Percentiles rank a stretch among this genome's conserved stretches.
Conservation (phyloP, 1,140 invertebrate species). For the Phortica variegata region DNA sequence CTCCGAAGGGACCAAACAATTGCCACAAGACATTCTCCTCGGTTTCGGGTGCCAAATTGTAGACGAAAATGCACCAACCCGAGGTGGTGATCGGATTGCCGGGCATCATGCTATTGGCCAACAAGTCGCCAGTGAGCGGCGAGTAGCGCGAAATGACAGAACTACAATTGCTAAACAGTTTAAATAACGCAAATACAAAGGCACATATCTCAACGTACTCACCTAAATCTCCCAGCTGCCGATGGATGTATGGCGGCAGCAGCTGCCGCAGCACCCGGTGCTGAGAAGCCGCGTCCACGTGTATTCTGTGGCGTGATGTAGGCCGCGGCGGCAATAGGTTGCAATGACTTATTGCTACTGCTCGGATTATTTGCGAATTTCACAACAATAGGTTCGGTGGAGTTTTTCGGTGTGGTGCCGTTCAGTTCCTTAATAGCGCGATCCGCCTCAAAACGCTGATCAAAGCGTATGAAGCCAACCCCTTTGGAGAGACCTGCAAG, state of each 20-base stretch:
- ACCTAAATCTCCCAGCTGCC: slow-evolving; percentile 84
- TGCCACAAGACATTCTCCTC: slow-evolving; percentile 99
- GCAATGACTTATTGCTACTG: slow-evolving; percentile 90
- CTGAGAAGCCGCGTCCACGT: slow-evolving; percentile 77
- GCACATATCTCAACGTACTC: slow-evolving; percentile 44
- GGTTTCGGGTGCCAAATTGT: slow-evolving; percentile 96
- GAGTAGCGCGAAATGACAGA: slow-evolving; percentile 73
- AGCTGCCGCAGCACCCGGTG: slow-evolving; percentile 63
- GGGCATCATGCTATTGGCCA: slow-evolving; percentile 84
- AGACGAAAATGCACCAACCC: slow-evolving; percentile 98
- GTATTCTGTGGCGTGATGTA: slow-evolving; percentile 79
- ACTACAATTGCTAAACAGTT: no score
- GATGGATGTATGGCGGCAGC: slow-evolving; percentile 79
- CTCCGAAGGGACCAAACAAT: slow-evolving; percentile 97
- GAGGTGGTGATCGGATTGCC: slow-evolving; percentile 75
- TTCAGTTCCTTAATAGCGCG: slow-evolving; percentile 96
- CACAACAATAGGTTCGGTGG: slow-evolving; percentile 95
- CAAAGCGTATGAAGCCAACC: slow-evolving; percentile 98
- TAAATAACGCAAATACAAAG: slow-evolving; percentile 4
- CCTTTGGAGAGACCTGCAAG: slow-evolving; percentile 95
- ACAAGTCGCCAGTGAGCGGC: slow-evolving; percentile 87
- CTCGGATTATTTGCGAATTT: slow-evolving; percentile 99
- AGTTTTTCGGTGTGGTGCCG: slow-evolving; percentile 93
- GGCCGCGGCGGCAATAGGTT: slow-evolving; percentile 87
- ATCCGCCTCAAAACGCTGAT: slow-evolving; percentile 96